Base-by-base conservation (phyloP, 2,888 invertebrate genomes). In the Agrotis clavis region DNA sequence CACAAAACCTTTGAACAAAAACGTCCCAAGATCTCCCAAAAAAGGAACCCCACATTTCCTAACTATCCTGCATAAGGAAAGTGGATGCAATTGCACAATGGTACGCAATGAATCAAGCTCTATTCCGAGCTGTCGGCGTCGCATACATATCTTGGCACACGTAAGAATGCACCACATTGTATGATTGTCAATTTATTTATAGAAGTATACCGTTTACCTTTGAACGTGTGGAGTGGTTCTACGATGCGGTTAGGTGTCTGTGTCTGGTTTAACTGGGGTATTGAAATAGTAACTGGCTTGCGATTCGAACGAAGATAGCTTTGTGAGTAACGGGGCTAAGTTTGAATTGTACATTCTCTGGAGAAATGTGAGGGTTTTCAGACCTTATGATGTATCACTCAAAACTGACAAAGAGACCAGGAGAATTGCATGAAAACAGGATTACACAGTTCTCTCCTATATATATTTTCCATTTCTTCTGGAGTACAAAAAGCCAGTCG, bases 91-190 rank as follows among this genome's bases (percentile, higher is more conserved):
- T 85, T 79, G 60, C 83, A 81, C 74, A 78, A 79, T 72, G 48
- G 54, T 51, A n/a, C n/a, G 76, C 74, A 83, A 81, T 87, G 81
- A 85, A 82, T 83, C 84, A 83, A 63, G 70, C 25, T 64, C 71
- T 85, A 85, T 85, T 84, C 78, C 60, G 66, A 79, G 70, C 57
- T 30, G 78, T 16, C 59, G 72, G 45, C 72, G 67, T 77, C 70
- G 77, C 78, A 77, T 72, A 78, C 77, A 81, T 83, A 86, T 86
- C 87, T 87, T 85, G 87, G 85, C 87, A 85, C 84, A 78, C 83
- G 84, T 81, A 88, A 86, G 87, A 87, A 83, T 83, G 89, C 84
- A 83, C 69, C 74, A 79, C 84, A 78, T 75, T 77, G 77, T 78
- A 82, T 69, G 83, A 85, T 83, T 87, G 86, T 81, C 74, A 62